A percentile compares a stretch with the other conserved stretches of the same genome.
Evolutionary conservation across 2,113 vertebrate genomes (phyloP).

Genomic region (Dendrocopos noguchii): DNA sequence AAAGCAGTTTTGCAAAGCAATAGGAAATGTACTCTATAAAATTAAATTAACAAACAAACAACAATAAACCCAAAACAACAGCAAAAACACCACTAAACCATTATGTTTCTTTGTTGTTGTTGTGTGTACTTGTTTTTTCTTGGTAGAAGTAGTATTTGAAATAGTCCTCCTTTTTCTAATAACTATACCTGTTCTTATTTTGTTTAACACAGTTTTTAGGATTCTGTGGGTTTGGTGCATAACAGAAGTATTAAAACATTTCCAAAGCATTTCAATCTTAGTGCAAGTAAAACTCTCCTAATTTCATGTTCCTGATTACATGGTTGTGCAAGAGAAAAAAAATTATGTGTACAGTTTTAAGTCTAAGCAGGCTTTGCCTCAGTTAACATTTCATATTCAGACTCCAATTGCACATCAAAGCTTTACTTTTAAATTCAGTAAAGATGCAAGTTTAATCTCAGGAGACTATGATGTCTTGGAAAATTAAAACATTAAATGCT

Average conservation of each 20-base stretch:
- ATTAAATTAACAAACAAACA: no score
- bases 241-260: background rate
- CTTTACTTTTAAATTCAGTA: constrained; percentile 26
- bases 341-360: background rate
- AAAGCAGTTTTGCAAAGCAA: background rate
- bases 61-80: no score
- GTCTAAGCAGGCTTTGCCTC: background rate
- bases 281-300: background rate
- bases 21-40: background rate
- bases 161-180: background rate
- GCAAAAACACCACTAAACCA: no score
- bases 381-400: constrained; percentile 2
- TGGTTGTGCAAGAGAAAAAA: background rate
- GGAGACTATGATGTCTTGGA: constrained; percentile 8
- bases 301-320: constrained; percentile 6
- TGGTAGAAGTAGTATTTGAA: background rate
- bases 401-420: constrained; percentile 52
- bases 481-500: constrained; percentile 12
- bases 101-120: background rate
- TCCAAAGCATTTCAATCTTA: background rate
- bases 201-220: background rate
- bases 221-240: background rate
- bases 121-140: no score
- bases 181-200: background rate
- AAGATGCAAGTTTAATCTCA: constrained; percentile 38